These are phyloP conservation scores for Sphaerophoria taeniata DNA, from an alignment of 2,888 invertebrate species.

Conservation along the genomic window DNA sequence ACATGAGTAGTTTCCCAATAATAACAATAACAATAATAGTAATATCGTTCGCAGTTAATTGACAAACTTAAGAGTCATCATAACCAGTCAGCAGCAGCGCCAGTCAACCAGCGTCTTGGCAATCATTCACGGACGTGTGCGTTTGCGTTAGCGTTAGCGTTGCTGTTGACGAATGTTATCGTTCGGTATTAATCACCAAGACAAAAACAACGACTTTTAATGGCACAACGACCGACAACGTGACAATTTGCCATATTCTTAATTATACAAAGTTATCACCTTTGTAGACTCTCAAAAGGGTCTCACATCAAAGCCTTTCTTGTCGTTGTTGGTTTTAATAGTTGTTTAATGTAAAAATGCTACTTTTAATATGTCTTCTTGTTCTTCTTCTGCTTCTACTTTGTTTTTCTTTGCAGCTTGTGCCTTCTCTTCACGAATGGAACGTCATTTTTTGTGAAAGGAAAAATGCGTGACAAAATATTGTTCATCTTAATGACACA, in stretches of 20 bases:
- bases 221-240: slow-evolving; percentile 27
- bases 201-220: not conserved
- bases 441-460: not conserved
- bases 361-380: slow-evolving; percentile 26
- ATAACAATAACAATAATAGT: slow-evolving; percentile 34
- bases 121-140: slow-evolving; percentile 9
- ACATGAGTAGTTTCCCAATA: slow-evolving; percentile 65
- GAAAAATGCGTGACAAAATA: slow-evolving; percentile 64
- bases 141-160: slow-evolving; percentile 1
- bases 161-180: not conserved
- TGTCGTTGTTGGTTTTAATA: slow-evolving; percentile 33
- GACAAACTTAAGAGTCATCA: slow-evolving; percentile 62
- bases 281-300: slow-evolving; percentile 10
- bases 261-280: slow-evolving; percentile 64
- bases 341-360: slow-evolving; percentile 55
- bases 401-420: not conserved
- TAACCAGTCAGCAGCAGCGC: not conserved
- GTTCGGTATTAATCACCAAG: slow-evolving; percentile 40
- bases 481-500: slow-evolving; percentile 58
- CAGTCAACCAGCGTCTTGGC: slow-evolving; percentile 17
- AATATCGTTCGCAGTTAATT: slow-evolving; percentile 60
- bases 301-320: not conserved
- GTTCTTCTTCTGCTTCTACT: not conserved
- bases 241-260: slow-evolving; percentile 57
- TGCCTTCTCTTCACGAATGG: not conserved